Percentiles rank a stretch among this genome's conserved stretches.
Evolutionary conservation across 2,113 vertebrate genomes (phyloP).

Genomic region (Lepus americanus): DNA sequence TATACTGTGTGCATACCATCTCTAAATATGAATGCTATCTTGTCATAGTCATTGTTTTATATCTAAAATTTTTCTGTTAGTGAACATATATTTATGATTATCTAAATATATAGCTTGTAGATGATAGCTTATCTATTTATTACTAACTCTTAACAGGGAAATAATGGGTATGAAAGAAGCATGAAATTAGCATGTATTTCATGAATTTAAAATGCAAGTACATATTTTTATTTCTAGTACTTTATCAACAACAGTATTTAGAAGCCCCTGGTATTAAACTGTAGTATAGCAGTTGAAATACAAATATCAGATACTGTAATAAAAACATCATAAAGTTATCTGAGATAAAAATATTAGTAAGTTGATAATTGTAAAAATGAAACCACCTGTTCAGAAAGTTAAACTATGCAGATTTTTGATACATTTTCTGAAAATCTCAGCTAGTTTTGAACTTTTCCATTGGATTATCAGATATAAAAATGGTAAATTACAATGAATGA

Average conservation of each 20-base stretch:
- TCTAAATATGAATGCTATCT: conserved; percentile 31
- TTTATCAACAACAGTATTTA: conserved; percentile 1
- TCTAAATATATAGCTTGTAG: conserved; percentile 35
- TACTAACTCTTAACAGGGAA: conserved; percentile 42
- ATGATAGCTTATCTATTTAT: neutral
- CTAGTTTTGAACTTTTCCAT: conserved; percentile 11
- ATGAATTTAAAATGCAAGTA: conserved; percentile 29
- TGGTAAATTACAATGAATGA: conserved; percentile 24
- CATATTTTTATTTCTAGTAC: conserved; percentile 39
- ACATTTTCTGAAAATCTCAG: conserved; percentile 30
- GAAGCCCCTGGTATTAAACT: neutral
- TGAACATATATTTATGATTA: neutral
- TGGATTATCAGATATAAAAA: conserved; percentile 37
- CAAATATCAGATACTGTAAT: conserved; percentile 18
- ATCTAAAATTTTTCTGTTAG: conserved; percentile 2
- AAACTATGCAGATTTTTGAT: conserved; percentile 11
- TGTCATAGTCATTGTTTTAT: conserved; percentile 39
- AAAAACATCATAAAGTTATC: conserved; percentile 41
- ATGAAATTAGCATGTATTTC: conserved; percentile 13
- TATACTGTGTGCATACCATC: neutral
- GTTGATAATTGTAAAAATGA: conserved; percentile 34
- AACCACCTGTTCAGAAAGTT: neutral
- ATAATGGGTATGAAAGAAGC: conserved; percentile 12
- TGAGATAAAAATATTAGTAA: conserved; percentile 52
- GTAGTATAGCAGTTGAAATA: conserved; percentile 20